phyloP scores from a whole-genome alignment of 2,797 vertebrate genomes.

The Pseudochirops corinnae region DNA sequence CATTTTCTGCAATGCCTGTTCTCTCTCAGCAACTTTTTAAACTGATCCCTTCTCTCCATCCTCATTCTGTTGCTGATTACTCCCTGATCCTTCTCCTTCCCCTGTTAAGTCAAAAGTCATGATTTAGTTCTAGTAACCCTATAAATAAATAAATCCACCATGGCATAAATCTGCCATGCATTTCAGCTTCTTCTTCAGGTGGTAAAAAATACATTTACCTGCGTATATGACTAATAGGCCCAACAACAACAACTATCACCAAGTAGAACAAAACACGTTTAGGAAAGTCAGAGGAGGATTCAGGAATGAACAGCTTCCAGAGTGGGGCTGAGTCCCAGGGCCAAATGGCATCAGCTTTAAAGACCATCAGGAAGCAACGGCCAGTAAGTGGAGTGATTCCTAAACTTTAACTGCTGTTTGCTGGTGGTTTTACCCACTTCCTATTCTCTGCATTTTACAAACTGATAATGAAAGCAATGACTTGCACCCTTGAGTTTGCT shows the following conservation, averaged over 20 bases:
- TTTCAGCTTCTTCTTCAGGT: constrained; percentile 62
- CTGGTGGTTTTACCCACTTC: neutral
- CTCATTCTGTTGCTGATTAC: constrained; percentile 27
- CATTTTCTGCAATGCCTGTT: neutral
- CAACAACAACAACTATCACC: neutral
- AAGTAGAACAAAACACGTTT: neutral
- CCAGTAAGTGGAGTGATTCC: neutral
- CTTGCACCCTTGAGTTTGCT: neutral
- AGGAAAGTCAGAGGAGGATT: constrained; percentile 51
- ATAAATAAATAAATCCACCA: constrained; percentile 63
- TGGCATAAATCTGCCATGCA: constrained; percentile 61
- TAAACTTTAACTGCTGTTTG: neutral
- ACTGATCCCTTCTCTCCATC: neutral
- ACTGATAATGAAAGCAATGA: constrained; percentile 29
- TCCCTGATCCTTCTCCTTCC: constrained; percentile 28
- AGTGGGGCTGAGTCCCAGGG: neutral
- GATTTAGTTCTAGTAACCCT: constrained; percentile 43
- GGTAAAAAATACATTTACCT: constrained; percentile 68
- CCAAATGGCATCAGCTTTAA: neutral
- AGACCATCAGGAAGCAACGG: neutral
- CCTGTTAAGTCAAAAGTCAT: constrained; percentile 28
- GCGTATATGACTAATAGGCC: constrained; percentile 62
- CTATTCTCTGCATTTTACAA: constrained; percentile 29
- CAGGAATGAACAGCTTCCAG: constrained; percentile 10
- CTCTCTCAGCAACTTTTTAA: constrained; percentile 24